These are phyloP conservation scores for western clawed frog (Xenopus tropicalis) DNA, from an alignment of 2,113 vertebrate species.

Conservation along the genomic window DNA sequence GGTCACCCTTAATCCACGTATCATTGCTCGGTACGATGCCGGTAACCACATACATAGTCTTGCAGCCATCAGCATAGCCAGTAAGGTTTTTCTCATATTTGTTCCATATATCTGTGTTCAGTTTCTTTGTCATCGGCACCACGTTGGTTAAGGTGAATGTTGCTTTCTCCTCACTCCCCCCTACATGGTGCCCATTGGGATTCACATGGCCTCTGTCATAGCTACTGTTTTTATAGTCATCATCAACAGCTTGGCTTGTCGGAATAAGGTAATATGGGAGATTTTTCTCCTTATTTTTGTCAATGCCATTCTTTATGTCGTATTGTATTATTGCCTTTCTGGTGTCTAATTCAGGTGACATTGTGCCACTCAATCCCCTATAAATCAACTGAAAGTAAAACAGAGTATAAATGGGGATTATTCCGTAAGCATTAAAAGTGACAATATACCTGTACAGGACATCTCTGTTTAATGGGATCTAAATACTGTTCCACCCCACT, in stretches of 20 bases:
- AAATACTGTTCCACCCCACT: too few relatives aligned
- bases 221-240: not conserved
- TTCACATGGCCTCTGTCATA: slow-evolving; percentile 9
- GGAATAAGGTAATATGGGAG: not conserved
- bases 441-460: too few relatives aligned
- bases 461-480: too few relatives aligned
- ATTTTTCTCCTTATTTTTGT: not conserved
- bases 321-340: not conserved
- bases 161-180: not conserved
- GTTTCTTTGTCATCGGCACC: not conserved
- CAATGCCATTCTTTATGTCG: not conserved
- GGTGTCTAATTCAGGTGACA: not conserved
- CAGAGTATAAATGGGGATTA: not conserved
- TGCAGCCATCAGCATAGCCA: not conserved
- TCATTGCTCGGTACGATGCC: slow-evolving; percentile 1
- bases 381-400: slow-evolving; percentile 1
- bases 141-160: slow-evolving; percentile 24
- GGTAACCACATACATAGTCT: not conserved
- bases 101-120: slow-evolving; percentile 6
- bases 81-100: not conserved
- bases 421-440: too few relatives aligned
- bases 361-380: not conserved
- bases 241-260: not conserved
- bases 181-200: slow-evolving; percentile 4
- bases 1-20: not conserved